Evolutionary conservation across 2,113 vertebrate genomes (phyloP), one percentile per base, ranked within the genome.

Genomic region (Ancistrus triradiatus): DNA sequence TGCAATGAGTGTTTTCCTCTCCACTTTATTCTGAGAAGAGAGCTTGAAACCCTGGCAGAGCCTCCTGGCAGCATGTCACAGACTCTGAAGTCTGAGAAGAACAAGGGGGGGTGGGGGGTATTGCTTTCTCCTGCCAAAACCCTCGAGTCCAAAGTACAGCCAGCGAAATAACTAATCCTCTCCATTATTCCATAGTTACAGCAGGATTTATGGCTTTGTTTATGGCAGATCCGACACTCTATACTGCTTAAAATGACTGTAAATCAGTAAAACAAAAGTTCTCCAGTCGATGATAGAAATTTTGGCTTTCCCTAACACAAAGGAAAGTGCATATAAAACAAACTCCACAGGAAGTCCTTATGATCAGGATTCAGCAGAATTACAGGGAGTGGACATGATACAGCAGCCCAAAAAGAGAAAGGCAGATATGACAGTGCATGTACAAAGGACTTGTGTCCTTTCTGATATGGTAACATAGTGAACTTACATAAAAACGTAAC

Each of bases 141-240:
- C 14, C 33, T 69, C 37, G n/a, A 60, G 61, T 64, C 60, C 55
- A 56, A 62, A 73, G 65, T 64, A 67, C 70, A 68, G 40, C 2
- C 2, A 51, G 38, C 31, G 10, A 64, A 73, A 63, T 52, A 51
- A 48, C 43, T 72, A 27, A 65, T 64, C 59, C 56, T 19, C 43
- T 35, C 49, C 57, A 60, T 65, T 64, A 59, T 65, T 69, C 38
- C 24, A 40, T 25, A 46, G 43, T 55, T 59, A 27, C 9, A 19
- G 31, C 33, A 37, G 33, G 46, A 58, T 63, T 68, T 68, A 47
- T 40, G 48, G 28, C 57, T 52, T 28, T 52, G 53, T 55, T 63
- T 68, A 35, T 53, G 55, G 61, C 51, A 35, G 50, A 46, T 46
- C 19, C 17, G 40, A 31, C 25, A n/a, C 25, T 33, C 6, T 46